A percentile compares a stretch with the other conserved stretches of the same genome.
phyloP scores from a whole-genome alignment of 1,140 invertebrate species.

The Rhagoletis zephyria region DNA sequence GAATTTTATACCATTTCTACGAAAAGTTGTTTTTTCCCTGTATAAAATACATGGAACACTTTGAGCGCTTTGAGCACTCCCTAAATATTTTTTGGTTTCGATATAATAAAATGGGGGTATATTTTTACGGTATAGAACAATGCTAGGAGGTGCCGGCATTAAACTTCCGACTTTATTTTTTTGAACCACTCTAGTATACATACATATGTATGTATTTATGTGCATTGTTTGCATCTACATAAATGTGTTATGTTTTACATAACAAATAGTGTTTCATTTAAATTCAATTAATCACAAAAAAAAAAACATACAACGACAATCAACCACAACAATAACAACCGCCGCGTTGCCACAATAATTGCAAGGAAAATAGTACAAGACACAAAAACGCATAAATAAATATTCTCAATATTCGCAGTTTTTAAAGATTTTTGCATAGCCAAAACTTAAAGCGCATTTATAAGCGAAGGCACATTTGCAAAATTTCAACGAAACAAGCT shows the following conservation, averaged over 20 bases:
- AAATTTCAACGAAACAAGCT: too few relatives aligned
- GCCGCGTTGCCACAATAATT: neutral
- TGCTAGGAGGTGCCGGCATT: too few relatives aligned
- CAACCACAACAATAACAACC: constrained; percentile 2
- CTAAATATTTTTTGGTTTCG: too few relatives aligned
- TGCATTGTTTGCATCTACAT: neutral
- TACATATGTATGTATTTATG: neutral
- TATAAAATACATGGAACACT: neutral
- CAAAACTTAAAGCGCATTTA: too few relatives aligned
- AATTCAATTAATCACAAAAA: constrained; percentile 50
- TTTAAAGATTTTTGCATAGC: too few relatives aligned
- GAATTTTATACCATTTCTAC: too few relatives aligned
- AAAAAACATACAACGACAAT: neutral
- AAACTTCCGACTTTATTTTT: too few relatives aligned
- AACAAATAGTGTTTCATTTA: constrained; percentile 28
- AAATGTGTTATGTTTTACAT: neutral
- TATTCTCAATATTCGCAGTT: neutral
- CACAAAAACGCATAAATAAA: neutral
- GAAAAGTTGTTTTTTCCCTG: neutral
- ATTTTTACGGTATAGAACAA: too few relatives aligned
- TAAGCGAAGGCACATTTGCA: too few relatives aligned
- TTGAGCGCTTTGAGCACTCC: too few relatives aligned
- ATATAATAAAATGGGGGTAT: too few relatives aligned
- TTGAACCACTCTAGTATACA: neutral
- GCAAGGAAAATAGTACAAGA: neutral